Evolutionary conservation across 2,888 invertebrate species (phyloP), one percentile per base, ranked within the genome.

Genomic region (Dasypogon diadema): DNA sequence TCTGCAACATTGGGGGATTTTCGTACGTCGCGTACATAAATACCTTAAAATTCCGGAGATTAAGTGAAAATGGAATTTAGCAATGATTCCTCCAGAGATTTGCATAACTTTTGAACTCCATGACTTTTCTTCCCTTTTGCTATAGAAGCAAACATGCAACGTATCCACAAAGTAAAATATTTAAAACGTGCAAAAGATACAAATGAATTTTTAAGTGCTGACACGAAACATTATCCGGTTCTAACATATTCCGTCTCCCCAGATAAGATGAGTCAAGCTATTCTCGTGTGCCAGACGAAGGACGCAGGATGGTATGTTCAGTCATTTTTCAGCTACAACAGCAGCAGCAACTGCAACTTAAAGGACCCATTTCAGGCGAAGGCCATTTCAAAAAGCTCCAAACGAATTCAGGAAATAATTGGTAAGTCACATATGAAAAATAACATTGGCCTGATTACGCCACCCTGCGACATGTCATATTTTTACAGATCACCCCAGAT

Each of bases 231-330:
- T n/a, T n/a, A n/a, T n/a, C n/a, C n/a, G n/a, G n/a, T n/a, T n/a
- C n/a, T n/a, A n/a, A n/a, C n/a, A n/a, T 8, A 30, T 60, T 16
- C 22, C 26, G 24, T 30, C 12, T 68, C 76, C 6, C 58, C 76
- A 83, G 87, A 79, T 76, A 79, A 84, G 77, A 83, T 86, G 34
- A 92, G 92, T 91, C 90, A 89, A 78, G 93, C 93, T 30, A 88
- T 90, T 18, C 88, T 94, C 14, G 90, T 90, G 48, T 94, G 94
- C 81, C 89, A 90, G 54, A 88, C 89, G 8, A 86, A 87, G 4
- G 84, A 84, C 34, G 83, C 83, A 8, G 92, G 91, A 18, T 94
- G 93, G 93, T 92, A 91, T 83, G 92, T 93, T 0, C 89, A 90
- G 2, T 92, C 92, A 0, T 87, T 91, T 6, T 93, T 91, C 81